Conservation (phyloP, 2,797 vertebrate genomes). For the Cuniculus paca region DNA sequence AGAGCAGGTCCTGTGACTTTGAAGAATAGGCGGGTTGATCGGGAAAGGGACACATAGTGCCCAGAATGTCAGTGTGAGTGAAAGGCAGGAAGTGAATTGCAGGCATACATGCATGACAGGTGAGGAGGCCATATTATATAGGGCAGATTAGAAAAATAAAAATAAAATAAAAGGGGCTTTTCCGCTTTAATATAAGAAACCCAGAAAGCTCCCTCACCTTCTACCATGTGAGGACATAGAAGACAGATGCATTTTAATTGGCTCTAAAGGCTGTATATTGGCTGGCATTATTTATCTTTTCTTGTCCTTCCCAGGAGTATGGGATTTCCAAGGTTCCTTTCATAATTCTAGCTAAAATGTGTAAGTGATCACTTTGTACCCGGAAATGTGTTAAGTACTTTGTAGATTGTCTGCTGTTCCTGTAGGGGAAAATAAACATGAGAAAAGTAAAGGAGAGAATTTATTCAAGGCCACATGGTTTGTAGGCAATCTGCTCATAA, state of each 20-base stretch:
- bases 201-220: background rate
- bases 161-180: too few relatives aligned
- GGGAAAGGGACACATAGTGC: too few relatives aligned
- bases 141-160: too few relatives aligned
- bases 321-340: too few relatives aligned
- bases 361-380: background rate
- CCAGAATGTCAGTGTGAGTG: too few relatives aligned
- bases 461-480: fast-evolving
- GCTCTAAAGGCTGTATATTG: background rate
- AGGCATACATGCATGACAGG: too few relatives aligned
- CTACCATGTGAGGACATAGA: background rate
- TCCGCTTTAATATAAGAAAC: background rate
- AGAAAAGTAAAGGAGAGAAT: background rate
- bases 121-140: too few relatives aligned
- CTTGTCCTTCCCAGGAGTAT: background rate
- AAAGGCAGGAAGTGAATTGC: too few relatives aligned
- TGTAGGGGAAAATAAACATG: background rate
- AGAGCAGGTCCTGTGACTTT: too few relatives aligned
- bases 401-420: too few relatives aligned
- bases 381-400: background rate
- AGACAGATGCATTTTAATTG: fast-evolving
- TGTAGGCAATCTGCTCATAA: background rate
- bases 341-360: fast-evolving
- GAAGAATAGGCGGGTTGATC: too few relatives aligned
- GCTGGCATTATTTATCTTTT: too few relatives aligned